These are phyloP conservation scores for Xylocopa sonorina DNA, from an alignment of 1,140 invertebrate genomes.

Conservation along the genomic window DNA sequence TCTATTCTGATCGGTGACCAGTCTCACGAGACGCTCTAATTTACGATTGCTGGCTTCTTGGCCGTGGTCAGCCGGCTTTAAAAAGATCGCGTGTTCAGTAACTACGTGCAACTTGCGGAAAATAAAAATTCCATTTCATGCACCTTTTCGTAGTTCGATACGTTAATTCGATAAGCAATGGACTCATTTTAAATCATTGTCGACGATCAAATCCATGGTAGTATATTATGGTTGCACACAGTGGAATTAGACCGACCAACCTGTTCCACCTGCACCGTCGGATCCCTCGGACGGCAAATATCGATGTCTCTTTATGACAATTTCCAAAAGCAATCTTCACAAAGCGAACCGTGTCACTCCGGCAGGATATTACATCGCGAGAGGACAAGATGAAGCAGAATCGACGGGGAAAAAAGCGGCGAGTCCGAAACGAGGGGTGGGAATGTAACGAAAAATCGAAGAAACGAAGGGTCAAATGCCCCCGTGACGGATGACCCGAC, in stretches of 20 bases:
- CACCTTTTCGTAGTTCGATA: too few relatives aligned
- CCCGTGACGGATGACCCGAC: conserved; percentile 66
- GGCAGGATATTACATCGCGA: not conserved
- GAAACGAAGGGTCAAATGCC: conserved; percentile 67
- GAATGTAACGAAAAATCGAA: conserved; percentile 62
- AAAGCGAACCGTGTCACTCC: not conserved
- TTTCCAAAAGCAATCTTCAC: conserved; percentile 6
- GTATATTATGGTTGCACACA: too few relatives aligned
- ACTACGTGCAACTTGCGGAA: too few relatives aligned
- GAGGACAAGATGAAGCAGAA: conserved; percentile 22
- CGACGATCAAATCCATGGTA: too few relatives aligned
- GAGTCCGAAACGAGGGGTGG: conserved; percentile 28
- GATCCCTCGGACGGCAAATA: not conserved
- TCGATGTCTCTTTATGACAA: not conserved
- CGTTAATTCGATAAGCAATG: too few relatives aligned
- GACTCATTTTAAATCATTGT: too few relatives aligned
- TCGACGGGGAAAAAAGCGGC: not conserved
- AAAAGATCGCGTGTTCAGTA: too few relatives aligned
- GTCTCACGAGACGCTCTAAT: not conserved
- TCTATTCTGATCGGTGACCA: not conserved
- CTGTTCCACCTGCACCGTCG: not conserved
- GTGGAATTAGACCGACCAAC: too few relatives aligned
- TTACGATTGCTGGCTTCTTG: too few relatives aligned
- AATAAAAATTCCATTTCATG: too few relatives aligned
- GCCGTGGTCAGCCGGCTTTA: too few relatives aligned